These are phyloP conservation scores for Stenurella melanura DNA, from an alignment of 2,888 invertebrate genomes.

Conservation along the genomic window DNA sequence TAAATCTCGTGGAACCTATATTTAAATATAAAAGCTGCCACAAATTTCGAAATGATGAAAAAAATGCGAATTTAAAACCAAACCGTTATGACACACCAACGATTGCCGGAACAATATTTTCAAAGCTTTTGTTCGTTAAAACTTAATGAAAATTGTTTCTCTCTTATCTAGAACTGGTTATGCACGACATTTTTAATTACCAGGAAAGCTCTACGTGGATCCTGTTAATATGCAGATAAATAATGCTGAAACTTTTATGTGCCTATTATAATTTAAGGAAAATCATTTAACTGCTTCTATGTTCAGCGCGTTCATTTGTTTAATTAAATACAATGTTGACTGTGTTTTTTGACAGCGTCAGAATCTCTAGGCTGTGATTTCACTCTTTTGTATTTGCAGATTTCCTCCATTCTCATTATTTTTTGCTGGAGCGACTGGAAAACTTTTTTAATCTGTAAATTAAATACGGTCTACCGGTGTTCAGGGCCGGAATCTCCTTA, in stretches of 20 bases:
- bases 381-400: constrained; percentile 1
- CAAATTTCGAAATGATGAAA: too few relatives aligned
- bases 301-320: neutral
- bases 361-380: neutral
- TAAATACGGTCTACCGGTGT: constrained; percentile 3
- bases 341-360: neutral
- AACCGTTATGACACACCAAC: too few relatives aligned
- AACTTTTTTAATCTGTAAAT: constrained; percentile 7
- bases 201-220: neutral
- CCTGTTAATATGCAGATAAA: neutral
- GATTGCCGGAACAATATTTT: too few relatives aligned
- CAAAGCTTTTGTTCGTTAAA: too few relatives aligned
- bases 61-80: too few relatives aligned
- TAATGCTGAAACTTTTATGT: neutral
- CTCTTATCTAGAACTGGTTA: neutral
- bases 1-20: too few relatives aligned
- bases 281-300: neutral
- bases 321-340: constrained; percentile 1
- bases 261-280: neutral
- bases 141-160: too few relatives aligned
- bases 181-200: neutral
- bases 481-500: constrained; percentile 3
- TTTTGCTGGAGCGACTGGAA: neutral
- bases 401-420: neutral
- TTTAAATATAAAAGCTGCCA: too few relatives aligned